A percentile compares a stretch with the other conserved stretches of the same genome.
phyloP scores from a whole-genome alignment of 2,113 vertebrate species.

The Datnioides undecimradiatus region DNA sequence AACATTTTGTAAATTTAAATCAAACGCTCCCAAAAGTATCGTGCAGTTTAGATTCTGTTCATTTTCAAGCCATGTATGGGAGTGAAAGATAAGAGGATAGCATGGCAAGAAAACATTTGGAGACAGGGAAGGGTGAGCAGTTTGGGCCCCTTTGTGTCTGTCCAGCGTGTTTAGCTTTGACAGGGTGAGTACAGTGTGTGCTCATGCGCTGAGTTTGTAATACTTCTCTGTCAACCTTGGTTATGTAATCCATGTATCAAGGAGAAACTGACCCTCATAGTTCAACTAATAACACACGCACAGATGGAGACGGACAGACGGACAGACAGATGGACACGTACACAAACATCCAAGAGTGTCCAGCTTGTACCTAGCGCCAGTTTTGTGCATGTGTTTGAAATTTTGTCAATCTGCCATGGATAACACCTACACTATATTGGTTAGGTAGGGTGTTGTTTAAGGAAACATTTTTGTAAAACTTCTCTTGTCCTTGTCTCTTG shows the following conservation, averaged over 20 bases:
- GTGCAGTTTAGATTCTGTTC: constrained; percentile 9
- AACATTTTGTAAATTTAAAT: constrained; percentile 3
- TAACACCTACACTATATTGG: constrained; percentile 6
- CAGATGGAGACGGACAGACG: constrained; percentile 55
- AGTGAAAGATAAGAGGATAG: constrained; percentile 42
- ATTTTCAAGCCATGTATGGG: constrained; percentile 59
- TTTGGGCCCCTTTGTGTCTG: constrained; percentile 37
- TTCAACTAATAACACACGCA: constrained; percentile 55
- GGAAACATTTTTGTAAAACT: not conserved
- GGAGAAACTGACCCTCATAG: constrained; percentile 61
- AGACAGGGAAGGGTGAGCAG: constrained; percentile 17
- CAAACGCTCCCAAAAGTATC: not conserved
- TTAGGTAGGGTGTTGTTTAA: not conserved
- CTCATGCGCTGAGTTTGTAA: constrained; percentile 57
- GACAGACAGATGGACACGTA: constrained; percentile 46
- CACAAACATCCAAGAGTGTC: constrained; percentile 68
- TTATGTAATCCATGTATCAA: constrained; percentile 73
- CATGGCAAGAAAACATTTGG: constrained; percentile 19
- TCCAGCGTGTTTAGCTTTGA: constrained; percentile 61
- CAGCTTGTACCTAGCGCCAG: constrained; percentile 47
- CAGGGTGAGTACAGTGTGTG: constrained; percentile 43
- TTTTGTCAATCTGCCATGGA: constrained; percentile 10
- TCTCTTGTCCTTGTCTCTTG: not conserved
- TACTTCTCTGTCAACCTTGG: constrained; percentile 60
- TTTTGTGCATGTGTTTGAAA: constrained; percentile 7